Evolutionary conservation across 2,888 invertebrate genomes (phyloP), one percentile per base, ranked within the genome.

Genomic region (Diaperis boleti): DNA sequence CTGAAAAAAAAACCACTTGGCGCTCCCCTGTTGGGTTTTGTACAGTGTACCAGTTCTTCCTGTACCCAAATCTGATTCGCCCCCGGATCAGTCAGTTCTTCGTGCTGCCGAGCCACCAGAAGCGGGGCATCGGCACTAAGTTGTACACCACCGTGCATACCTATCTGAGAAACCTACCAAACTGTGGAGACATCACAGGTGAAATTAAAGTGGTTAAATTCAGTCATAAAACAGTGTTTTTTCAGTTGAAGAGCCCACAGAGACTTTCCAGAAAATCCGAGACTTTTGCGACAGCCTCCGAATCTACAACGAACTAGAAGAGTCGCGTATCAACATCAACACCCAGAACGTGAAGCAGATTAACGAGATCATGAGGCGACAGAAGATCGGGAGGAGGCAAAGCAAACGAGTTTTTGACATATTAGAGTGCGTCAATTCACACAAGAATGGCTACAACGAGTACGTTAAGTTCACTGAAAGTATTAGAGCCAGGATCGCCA

Each of bases 61-160:
- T 94, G 1, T 97, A 96, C 82, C 97, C 98, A 0, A 86, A 88
- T 64, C 89, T 92, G 78, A 88, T 88, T 52, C 87, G 98, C 20
- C 95, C 97, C 2, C 87, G 98, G 62, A 92, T 99, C 67, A 94
- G 96, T 67, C 98, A 98, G 82, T 91, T 96, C 78, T 85, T 98
- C 59, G 87, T 98, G 37, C 81, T 98, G 67, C 98, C 98, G n/a
- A 94, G 95, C 0, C 96, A 92, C 79, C 94, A 96, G 80, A 88
- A 87, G 57, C 83, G 89, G 41, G 96, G 98, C 0, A 83, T 97
- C 35, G 96, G 97, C 18, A 90, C 92, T 0, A 86, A 90, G 62
- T 83, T 99, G 29, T 79, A 96, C 39, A 82, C 72, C 37, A 63
- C 71, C 3, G 69, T 80, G 8, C 65, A 69, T 8, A 70, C 73